Evolutionary conservation across 2,888 invertebrate species (phyloP), one percentile per base, ranked within the genome.

Genomic region (Malthinus seriepunctatus): DNA sequence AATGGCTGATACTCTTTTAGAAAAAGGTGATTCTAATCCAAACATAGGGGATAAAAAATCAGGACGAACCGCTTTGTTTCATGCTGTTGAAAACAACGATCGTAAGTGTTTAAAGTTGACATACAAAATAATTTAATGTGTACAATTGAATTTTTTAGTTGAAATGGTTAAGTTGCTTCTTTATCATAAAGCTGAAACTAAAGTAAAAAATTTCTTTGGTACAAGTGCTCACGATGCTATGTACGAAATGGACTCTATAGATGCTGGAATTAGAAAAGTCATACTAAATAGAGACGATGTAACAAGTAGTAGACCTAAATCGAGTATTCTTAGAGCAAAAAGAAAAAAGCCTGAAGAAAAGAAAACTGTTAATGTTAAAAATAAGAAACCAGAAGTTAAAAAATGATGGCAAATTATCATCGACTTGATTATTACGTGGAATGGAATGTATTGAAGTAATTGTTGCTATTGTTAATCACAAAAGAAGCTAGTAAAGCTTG

Each of bases 31-130:
- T 0, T 78, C 80, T 0, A 53, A 69, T 2, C 66, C 75, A 0
- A 80, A 83, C 66, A 46, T 73, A 1, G 63, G 64, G 15, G 80
- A 79, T 74, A 79, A 80, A 39, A 81, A 76, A 51, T 75, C 79
- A 56, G 84, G 84, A 23, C 75, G 81, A 53, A 82, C 83, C 0
- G 81, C 84, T 0, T 56, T 84, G 1, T 83, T 80, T 47, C 68
- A 81, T 0, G 82, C 83, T 0, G 78, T 81, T 0, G 77, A 77
- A 1, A 74, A 77, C 5, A 72, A 78, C 1, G 67, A 72, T 51
- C 63, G 71, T 54, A 74, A 81, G 80, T 64, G 73, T 72, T 45
- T 23, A 23, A 47, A 49, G 8, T 33, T 49, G 23, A 5, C 8
- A n/a, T 37, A n/a, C 11, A n/a, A 7, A 15, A 33, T 2, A 7